phyloP scores from a whole-genome alignment of 2,888 invertebrate species.

The Dinocampus coccinellae region DNA sequence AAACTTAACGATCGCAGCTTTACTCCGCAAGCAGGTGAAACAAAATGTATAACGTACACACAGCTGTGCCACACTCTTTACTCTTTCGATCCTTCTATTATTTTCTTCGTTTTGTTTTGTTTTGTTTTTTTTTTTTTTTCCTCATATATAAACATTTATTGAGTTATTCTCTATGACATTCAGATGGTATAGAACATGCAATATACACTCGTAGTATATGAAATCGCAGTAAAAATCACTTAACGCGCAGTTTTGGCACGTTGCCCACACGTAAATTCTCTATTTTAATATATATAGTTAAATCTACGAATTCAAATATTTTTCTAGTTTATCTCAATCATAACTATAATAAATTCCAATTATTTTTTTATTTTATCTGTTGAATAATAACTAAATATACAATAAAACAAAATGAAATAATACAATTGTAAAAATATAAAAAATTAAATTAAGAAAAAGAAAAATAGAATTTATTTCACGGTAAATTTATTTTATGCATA shows the following conservation, averaged over 20 bases:
- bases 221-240: conserved; percentile 49
- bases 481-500: too few species aligned
- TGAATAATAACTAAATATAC: too few species aligned
- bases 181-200: conserved; percentile 38
- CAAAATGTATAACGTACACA: conserved; percentile 3
- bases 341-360: neutral
- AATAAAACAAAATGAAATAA: too few species aligned
- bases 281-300: conserved; percentile 37
- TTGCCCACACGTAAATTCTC: conserved; percentile 43
- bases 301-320: conserved; percentile 44
- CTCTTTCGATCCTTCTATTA: neutral
- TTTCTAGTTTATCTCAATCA: conserved; percentile 33
- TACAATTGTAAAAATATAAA: too few species aligned
- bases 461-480: too few species aligned
- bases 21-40: conserved; percentile 10
- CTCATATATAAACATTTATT: neutral
- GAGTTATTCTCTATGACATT: conserved; percentile 13
- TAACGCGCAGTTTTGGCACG: conserved; percentile 46
- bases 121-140: neutral
- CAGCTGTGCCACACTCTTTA: conserved; percentile 7
- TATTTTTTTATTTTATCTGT: too few species aligned
- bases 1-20: conserved; percentile 15
- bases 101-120: neutral
- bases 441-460: too few species aligned
- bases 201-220: conserved; percentile 5